phyloP scores from a whole-genome alignment of 2,797 vertebrate genomes.

The Chelon labrosus region DNA sequence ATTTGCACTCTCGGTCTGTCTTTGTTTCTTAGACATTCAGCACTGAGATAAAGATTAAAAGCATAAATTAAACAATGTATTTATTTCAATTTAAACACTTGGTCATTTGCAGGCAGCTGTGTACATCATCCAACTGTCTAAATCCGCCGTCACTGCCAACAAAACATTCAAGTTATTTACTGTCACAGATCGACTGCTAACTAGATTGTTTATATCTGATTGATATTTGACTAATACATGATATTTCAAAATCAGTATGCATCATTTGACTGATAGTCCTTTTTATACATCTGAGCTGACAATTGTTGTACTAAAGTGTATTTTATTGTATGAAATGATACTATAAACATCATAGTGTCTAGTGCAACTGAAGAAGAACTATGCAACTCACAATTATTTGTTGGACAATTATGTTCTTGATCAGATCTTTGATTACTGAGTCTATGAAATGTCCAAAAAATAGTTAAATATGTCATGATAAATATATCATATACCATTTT shows the following conservation, averaged over 20 bases:
- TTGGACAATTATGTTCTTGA: background rate
- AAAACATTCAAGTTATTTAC: constrained; percentile 39
- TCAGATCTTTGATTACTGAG: background rate
- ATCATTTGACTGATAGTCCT: constrained; percentile 15
- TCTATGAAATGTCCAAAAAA: constrained; percentile 1
- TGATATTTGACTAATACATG: constrained; percentile 27
- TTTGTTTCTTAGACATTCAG: constrained; percentile 51
- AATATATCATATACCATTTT: background rate
- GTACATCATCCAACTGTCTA: constrained; percentile 30
- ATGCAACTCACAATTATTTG: background rate
- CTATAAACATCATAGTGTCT: too few species aligned
- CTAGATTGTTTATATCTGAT: constrained; percentile 31
- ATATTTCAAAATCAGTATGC: constrained; percentile 18
- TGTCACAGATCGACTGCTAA: constrained; percentile 18
- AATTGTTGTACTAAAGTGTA: background rate
- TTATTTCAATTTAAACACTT: constrained; percentile 42
- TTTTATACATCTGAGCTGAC: constrained; percentile 5
- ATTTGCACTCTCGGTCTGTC: constrained; percentile 59
- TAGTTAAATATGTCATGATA: background rate
- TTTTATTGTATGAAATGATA: constrained; percentile 11
- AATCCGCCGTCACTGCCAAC: constrained; percentile 19
- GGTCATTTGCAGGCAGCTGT: constrained; percentile 36
- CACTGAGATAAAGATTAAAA: constrained; percentile 44
- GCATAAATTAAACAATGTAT: constrained; percentile 50
- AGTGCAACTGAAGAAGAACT: too few species aligned